Evolutionary conservation across 1,140 invertebrate genomes (phyloP).

Genomic region (Anadara kagoshimensis): DNA sequence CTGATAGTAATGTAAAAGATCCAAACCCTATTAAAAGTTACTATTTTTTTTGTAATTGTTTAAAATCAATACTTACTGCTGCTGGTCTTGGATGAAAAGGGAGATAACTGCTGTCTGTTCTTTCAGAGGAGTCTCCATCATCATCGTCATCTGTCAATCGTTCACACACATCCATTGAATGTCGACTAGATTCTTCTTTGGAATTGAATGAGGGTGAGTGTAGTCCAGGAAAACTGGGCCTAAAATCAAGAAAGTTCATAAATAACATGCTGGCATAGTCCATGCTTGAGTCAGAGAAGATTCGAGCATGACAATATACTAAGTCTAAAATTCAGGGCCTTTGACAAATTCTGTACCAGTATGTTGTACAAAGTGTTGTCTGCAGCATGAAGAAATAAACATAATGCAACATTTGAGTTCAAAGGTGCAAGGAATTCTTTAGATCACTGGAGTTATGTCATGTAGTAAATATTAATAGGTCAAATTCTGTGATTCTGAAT

Average conservation of each 20-base stretch:
- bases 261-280: not conserved
- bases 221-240: slow-evolving; percentile 36
- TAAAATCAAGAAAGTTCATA: slow-evolving; percentile 20
- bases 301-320: not conserved
- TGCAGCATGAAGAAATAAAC: no score
- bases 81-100: slow-evolving; percentile 65
- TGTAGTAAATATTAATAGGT: no score
- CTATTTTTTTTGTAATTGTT: not conserved
- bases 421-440: no score
- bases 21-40: not conserved
- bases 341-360: not conserved
- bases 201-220: slow-evolving; percentile 30
- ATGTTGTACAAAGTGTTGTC: no score
- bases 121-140: slow-evolving; percentile 37
- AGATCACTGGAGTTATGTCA: no score
- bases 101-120: slow-evolving; percentile 51
- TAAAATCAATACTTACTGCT: slow-evolving; percentile 55
- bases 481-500: no score
- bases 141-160: slow-evolving; percentile 47
- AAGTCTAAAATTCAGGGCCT: not conserved
- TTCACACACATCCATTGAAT: slow-evolving; percentile 34
- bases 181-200: slow-evolving; percentile 46
- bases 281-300: not conserved
- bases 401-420: no score
- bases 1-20: not conserved